Evolutionary conservation across 23 tunicate genomes (phyloP).

Genomic region (Halocynthia roretzi): DNA sequence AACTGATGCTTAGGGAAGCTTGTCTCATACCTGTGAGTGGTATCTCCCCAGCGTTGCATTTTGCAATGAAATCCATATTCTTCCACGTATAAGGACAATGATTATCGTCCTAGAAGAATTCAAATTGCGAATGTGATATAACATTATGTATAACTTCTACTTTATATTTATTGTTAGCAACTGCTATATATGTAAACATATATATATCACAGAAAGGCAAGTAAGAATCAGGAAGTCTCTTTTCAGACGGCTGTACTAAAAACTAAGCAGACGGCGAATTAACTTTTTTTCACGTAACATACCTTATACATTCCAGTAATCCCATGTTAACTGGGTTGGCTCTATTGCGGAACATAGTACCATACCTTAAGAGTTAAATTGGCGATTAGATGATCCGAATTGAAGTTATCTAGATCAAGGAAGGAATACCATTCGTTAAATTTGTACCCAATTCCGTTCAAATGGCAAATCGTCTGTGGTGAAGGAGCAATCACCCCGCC

Average conservation of each 20-base stretch:
- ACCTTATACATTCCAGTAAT: background rate
- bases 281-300: too few relatives aligned
- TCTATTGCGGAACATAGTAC: background rate
- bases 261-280: too few relatives aligned
- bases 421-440: constrained; percentile 92
- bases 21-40: constrained; percentile 38
- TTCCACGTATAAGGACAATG: constrained; percentile 22
- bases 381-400: constrained; percentile 60
- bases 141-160: background rate
- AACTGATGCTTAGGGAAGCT: background rate
- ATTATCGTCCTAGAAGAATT: constrained; percentile 15
- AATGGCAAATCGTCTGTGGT: background rate
- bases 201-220: too few relatives aligned
- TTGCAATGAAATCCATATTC: constrained; percentile 34
- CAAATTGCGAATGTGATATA: background rate
- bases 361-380: constrained; percentile 51
- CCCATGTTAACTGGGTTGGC: background rate
- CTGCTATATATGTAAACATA: background rate
- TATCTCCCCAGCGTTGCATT: constrained; percentile 18
- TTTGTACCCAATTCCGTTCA: constrained; percentile 28
- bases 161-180: background rate
- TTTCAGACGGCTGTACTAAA: too few relatives aligned
- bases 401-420: constrained; percentile 71
- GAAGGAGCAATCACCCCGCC: too few relatives aligned
- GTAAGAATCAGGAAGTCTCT: too few relatives aligned